phyloP scores from a whole-genome alignment of 2,797 vertebrate genomes.

The Kryptopterus vitreolus region DNA sequence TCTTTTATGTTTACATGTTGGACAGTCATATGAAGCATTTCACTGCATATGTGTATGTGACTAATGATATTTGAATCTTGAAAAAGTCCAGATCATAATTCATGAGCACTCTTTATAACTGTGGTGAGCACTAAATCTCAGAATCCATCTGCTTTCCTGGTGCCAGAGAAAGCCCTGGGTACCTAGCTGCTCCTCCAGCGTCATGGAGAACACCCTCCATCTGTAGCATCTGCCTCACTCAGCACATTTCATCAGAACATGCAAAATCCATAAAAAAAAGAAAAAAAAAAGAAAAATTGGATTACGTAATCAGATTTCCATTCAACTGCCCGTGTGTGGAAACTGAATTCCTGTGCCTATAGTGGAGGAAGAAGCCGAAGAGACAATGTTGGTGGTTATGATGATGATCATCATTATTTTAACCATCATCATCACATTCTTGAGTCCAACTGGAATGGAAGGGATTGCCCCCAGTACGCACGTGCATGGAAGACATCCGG shows the following conservation, averaged over 20 bases:
- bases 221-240: not conserved
- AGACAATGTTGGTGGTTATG: not conserved
- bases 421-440: not conserved
- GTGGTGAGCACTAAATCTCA: not conserved
- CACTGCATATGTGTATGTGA: no score
- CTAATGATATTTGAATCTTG: no score
- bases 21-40: no score
- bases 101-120: not conserved
- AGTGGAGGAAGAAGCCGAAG: conserved; percentile 7
- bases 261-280: conserved; percentile 6
- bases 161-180: not conserved
- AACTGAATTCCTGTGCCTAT: not conserved
- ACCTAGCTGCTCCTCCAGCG: not conserved
- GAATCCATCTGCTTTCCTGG: not conserved
- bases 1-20: no score
- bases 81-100: not conserved
- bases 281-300: no score
- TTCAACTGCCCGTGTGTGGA: not conserved
- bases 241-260: conserved; percentile 8
- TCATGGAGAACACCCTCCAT: not conserved
- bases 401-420: no score
- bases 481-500: not conserved
- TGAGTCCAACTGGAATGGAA: not conserved
- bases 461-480: not conserved
- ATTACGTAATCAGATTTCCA: not conserved